Percentiles rank a stretch among this genome's conserved stretches.
Evolutionary conservation across 2,113 vertebrate species (phyloP).

Genomic region (Opisthocomus hoazin): DNA sequence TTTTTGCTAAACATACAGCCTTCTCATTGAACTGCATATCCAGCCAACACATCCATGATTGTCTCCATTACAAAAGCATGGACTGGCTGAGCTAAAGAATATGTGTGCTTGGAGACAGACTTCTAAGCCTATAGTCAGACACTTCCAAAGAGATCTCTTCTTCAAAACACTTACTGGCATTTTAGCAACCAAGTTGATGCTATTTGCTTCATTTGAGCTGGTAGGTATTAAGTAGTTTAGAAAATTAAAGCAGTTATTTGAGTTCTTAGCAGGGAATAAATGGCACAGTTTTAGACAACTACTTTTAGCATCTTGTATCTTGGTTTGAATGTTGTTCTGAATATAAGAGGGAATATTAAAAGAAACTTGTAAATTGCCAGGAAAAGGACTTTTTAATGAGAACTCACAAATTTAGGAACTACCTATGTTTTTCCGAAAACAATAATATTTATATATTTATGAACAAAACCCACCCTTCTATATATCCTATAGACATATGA

Average conservation of each 20-base stretch:
- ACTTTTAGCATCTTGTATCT: not conserved
- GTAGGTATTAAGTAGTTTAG: not conserved
- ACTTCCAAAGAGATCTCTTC: not conserved
- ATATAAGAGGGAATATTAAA: not conserved
- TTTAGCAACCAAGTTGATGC: not conserved
- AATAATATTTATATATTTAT: not conserved
- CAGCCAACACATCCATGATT: not conserved
- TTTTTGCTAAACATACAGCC: not conserved
- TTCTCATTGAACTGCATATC: not conserved
- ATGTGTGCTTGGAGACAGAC: not conserved
- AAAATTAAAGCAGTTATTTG: not conserved
- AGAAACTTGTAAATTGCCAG: not conserved
- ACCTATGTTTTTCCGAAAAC: not conserved
- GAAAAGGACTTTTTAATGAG: not conserved
- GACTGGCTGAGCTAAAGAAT: not conserved
- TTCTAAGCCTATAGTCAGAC: not conserved
- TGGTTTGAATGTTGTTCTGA: not conserved
- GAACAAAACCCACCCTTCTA: accelerated
- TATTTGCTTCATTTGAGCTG: not conserved
- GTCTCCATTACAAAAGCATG: not conserved
- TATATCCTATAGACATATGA: not conserved
- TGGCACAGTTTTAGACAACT: not conserved
- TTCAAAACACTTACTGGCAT: not conserved
- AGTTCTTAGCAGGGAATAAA: not conserved
- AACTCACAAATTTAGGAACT: not conserved